Base-by-base conservation (phyloP, 2,797 vertebrate genomes). In the Pteropus rufus region DNA sequence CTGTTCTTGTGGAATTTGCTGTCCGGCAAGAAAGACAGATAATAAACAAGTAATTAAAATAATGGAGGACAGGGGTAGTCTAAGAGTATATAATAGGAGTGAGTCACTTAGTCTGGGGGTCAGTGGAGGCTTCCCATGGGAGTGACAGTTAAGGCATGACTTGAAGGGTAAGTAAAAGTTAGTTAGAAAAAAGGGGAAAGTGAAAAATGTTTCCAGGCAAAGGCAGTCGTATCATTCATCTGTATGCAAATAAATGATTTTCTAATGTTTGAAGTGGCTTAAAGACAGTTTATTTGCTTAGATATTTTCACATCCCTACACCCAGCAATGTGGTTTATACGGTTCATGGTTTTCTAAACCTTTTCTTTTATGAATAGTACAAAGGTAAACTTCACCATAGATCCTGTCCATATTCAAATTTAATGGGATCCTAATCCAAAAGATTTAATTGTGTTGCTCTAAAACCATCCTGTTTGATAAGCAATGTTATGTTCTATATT, bases 1-100 rank as follows among this genome's bases (percentile, higher is more conserved):
- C 92, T 44, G 90, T 95, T 96, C n/a, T 49, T 67, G 70, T 80
- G 75, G 60, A 91, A 93, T 93, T 85, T 72, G 34, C 79, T 95
- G 88, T 79, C 75, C 83, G 65, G 83, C 49, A 56, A 84, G 83
- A 88, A 94, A 95, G 70, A 94, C 86, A 67, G 89, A 89, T 96
- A 93, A 87, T 87, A 89, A 94, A 64, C 83, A 94, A 95, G 86
- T 36, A 58, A 93, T 97, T 94, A 95, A 96, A 96, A 92, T 91
- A 94, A 96, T 64, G 82, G 69, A 93, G 82, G 65, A 36, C 4
- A 16, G 41, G 41, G 36, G 54, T 82, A 75, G 14, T 36, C 26
- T 75, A 82, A 80, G 69, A 36, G 49, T 72, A 49, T n/a, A 72
- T 29, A 46, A 81, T 44, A 86, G 56, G 60, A 86, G 46, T 89